phyloP scores from a whole-genome alignment of 2,113 vertebrate species.

The Turnix velox region DNA sequence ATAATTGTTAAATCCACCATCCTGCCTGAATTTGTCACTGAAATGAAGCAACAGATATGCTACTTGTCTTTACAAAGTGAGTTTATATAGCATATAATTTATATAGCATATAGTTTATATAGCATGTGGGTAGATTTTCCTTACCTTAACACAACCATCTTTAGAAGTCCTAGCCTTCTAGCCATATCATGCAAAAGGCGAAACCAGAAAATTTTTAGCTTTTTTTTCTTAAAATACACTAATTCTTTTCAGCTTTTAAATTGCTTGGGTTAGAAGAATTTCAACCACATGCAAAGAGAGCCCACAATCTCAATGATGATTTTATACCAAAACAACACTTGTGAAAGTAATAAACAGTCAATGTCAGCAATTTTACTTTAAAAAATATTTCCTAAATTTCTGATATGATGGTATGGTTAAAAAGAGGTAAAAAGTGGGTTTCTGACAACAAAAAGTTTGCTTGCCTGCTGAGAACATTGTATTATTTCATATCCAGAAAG shows the following conservation, averaged over 20 bases:
- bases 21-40: background rate
- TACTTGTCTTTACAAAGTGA: background rate
- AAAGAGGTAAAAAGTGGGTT: background rate
- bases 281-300: background rate
- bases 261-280: constrained; percentile 10
- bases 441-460: background rate
- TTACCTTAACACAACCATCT: background rate
- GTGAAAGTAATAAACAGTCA: background rate
- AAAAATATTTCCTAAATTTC: background rate
- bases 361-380: background rate
- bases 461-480: background rate
- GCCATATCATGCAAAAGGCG: background rate
- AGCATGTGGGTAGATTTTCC: background rate
- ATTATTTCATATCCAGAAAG: background rate
- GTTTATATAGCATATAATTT: no score
- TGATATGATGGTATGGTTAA: background rate
- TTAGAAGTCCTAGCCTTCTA: background rate
- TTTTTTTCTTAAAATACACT: constrained; percentile 25
- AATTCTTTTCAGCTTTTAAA: constrained; percentile 37
- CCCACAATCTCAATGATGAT: background rate
- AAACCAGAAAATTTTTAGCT: constrained; percentile 7
- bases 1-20: background rate
- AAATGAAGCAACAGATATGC: background rate
- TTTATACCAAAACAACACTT: background rate
- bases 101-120: no score